A percentile compares a stretch with the other conserved stretches of the same genome.
phyloP scores from a whole-genome alignment of 92 coral and sea anemone genomes.

The Anthopleura xanthogrammica region DNA sequence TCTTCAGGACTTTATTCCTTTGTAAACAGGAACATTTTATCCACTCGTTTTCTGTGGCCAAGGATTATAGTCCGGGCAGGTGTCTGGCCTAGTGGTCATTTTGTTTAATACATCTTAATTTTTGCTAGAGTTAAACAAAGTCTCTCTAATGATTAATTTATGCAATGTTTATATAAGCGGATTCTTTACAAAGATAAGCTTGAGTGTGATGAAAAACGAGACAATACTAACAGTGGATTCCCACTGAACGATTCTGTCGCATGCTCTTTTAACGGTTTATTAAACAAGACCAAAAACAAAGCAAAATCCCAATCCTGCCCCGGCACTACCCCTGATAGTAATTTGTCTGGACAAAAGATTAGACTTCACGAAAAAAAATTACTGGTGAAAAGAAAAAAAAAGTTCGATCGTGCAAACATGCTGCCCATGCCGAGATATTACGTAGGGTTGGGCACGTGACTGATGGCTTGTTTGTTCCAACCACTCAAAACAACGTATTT shows the following conservation, averaged over 20 bases:
- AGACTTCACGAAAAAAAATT: not conserved
- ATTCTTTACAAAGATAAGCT: not conserved
- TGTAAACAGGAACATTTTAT: not conserved
- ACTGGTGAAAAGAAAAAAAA: not conserved
- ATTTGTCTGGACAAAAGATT: not conserved
- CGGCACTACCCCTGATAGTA: not conserved
- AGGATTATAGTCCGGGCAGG: slow-evolving; percentile 1
- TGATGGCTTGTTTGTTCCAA: slow-evolving; percentile 1
- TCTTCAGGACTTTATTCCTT: too few relatives aligned
- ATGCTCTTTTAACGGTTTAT: not conserved
- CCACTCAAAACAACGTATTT: slow-evolving; percentile 23
- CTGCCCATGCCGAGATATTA: not conserved
- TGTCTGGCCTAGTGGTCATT: slow-evolving; percentile 21
- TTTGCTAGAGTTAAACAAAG: not conserved
- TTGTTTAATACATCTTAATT: not conserved
- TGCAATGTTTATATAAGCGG: not conserved
- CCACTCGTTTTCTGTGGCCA: not conserved
- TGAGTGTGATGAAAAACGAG: not conserved
- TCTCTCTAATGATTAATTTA: not conserved
- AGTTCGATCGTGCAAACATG: slow-evolving; percentile 21
- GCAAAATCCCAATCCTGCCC: too few relatives aligned
- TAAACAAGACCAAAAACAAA: too few relatives aligned
- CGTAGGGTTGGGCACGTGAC: slow-evolving; percentile 23
- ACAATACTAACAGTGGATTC: not conserved
- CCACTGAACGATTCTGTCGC: not conserved